A percentile compares a stretch with the other conserved stretches of the same genome.
These are phyloP conservation scores for Mixornis gularis DNA, from an alignment of 2,113 vertebrate species.

Conservation along the genomic window DNA sequence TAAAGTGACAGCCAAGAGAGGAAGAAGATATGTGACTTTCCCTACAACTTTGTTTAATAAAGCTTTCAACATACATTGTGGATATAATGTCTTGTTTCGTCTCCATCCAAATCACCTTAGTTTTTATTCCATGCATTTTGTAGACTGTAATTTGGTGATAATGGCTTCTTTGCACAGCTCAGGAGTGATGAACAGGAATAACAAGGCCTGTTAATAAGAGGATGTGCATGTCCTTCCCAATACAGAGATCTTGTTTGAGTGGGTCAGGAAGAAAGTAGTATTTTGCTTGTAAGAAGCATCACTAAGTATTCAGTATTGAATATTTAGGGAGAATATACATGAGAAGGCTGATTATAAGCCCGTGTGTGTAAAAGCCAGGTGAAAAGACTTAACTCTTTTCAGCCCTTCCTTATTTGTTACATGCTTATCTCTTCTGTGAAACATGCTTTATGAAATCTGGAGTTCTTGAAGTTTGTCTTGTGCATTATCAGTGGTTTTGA, in stretches of 20 bases:
- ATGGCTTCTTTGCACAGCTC: slow-evolving; percentile 12
- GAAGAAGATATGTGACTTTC: slow-evolving; percentile 55
- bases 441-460: background rate
- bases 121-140: slow-evolving; percentile 55
- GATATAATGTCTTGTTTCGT: slow-evolving; percentile 43
- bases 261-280: background rate
- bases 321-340: background rate
- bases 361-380: background rate
- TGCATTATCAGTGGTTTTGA: background rate
- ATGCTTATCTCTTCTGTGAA: background rate
- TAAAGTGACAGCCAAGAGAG: slow-evolving; percentile 54
- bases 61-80: slow-evolving; percentile 24
- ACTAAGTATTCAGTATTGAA: background rate
- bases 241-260: background rate
- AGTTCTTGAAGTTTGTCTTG: background rate
- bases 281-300: background rate
- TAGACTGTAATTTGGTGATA: slow-evolving; percentile 47
- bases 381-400: background rate
- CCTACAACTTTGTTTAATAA: slow-evolving; percentile 61
- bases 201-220: slow-evolving; percentile 3
- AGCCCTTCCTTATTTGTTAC: background rate
- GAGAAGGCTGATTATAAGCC: background rate
- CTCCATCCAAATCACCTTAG: slow-evolving; percentile 33
- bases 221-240: background rate
- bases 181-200: slow-evolving; percentile 26